Evolutionary conservation across 2,113 vertebrate species (phyloP).

Genomic region (Piaya cayana): DNA sequence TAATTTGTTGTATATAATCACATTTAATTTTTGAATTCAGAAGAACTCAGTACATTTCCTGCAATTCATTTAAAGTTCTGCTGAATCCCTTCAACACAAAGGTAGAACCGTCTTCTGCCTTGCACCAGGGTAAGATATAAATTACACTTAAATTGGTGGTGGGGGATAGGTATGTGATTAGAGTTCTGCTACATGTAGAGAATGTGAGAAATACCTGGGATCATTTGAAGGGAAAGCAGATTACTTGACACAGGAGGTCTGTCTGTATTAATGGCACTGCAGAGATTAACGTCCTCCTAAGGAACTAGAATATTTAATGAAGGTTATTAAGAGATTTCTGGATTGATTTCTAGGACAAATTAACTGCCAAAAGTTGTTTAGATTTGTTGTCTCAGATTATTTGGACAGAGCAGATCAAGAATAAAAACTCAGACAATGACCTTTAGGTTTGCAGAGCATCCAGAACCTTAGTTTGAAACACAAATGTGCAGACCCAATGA

Average conservation of each 20-base stretch:
- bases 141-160: background rate
- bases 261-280: background rate
- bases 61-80: background rate
- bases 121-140: background rate
- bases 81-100: background rate
- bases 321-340: background rate
- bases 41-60: background rate
- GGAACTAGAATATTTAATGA: background rate
- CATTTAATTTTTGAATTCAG: background rate
- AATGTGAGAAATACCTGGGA: background rate
- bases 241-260: background rate
- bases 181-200: background rate
- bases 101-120: background rate
- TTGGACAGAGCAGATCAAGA: background rate
- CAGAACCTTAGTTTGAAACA: background rate
- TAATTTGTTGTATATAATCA: background rate
- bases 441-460: background rate
- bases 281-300: background rate
- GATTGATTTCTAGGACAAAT: background rate
- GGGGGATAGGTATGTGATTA: background rate
- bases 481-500: background rate
- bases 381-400: background rate
- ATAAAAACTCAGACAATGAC: background rate
- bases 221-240: background rate
- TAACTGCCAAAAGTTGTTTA: background rate